Conservation (phyloP, 2,888 invertebrate genomes). For the Choristoneura rosaceana region DNA sequence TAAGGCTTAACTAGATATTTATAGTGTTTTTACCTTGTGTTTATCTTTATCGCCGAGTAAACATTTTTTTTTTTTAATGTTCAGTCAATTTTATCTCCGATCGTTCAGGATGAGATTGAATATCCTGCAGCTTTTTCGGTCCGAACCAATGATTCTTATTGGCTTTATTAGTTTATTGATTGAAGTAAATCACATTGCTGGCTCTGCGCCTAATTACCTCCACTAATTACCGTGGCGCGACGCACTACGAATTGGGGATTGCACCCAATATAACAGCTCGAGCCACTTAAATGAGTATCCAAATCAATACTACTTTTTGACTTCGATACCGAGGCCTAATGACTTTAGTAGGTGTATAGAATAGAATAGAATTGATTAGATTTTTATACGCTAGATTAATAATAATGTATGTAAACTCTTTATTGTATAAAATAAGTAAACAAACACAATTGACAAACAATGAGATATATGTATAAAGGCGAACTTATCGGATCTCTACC, state of each 20-base stretch:
- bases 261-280: background rate
- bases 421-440: no score
- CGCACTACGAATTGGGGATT: conserved; percentile 1
- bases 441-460: no score
- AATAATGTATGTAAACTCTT: no score
- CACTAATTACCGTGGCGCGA: conserved; percentile 24
- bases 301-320: conserved; percentile 4
- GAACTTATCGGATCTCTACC: no score
- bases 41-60: no score
- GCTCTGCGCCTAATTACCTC: conserved; percentile 35
- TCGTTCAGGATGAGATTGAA: background rate
- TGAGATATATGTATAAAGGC: no score
- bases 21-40: no score
- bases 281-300: conserved; percentile 1
- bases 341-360: background rate
- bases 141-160: conserved; percentile 9
- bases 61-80: no score
- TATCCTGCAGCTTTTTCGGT: background rate
- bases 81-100: no score
- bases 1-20: no score
- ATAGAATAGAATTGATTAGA: no score
- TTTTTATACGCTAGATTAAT: no score
- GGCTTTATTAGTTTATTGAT: conserved; percentile 37
- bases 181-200: conserved; percentile 34
- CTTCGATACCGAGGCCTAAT: background rate